Percentiles rank a stretch among this genome's conserved stretches.
Evolutionary conservation across 2,797 vertebrate species (phyloP).

Genomic region (Phoxinus dragarum): DNA sequence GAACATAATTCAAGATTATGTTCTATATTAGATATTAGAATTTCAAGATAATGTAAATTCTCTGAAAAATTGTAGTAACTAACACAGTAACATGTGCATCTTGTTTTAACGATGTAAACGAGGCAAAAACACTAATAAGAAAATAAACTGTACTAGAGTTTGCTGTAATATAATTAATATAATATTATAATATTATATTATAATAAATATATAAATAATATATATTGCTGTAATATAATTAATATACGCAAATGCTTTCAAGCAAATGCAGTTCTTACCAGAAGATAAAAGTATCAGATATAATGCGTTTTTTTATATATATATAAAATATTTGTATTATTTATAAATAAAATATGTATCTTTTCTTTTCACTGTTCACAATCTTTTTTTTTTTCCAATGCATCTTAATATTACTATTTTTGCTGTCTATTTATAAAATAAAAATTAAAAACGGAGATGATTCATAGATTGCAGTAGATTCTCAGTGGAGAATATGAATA

Average conservation of each 20-base stretch:
- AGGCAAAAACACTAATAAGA: background rate
- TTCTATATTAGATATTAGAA: too few species aligned
- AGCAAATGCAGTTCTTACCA: background rate
- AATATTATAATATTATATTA: too few species aligned
- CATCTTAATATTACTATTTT: background rate
- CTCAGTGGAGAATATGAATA: constrained; percentile 14
- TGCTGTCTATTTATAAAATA: background rate
- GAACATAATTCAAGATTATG: background rate
- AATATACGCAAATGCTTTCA: background rate
- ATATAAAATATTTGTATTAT: background rate
- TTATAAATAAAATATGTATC: background rate
- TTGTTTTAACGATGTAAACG: too few species aligned
- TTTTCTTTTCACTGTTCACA: too few species aligned
- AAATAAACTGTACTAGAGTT: background rate
- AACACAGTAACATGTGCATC: background rate
- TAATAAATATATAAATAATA: too few species aligned
- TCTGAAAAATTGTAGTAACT: background rate
- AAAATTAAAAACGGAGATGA: background rate
- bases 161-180: background rate
- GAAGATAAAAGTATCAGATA: background rate
- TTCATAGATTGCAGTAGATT: background rate
- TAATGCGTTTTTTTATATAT: background rate
- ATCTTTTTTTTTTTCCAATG: background rate
- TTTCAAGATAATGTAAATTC: background rate
- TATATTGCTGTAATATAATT: background rate